Conservation (phyloP, 2,797 vertebrate species). For the Amblyopsis hoosieri region DNA sequence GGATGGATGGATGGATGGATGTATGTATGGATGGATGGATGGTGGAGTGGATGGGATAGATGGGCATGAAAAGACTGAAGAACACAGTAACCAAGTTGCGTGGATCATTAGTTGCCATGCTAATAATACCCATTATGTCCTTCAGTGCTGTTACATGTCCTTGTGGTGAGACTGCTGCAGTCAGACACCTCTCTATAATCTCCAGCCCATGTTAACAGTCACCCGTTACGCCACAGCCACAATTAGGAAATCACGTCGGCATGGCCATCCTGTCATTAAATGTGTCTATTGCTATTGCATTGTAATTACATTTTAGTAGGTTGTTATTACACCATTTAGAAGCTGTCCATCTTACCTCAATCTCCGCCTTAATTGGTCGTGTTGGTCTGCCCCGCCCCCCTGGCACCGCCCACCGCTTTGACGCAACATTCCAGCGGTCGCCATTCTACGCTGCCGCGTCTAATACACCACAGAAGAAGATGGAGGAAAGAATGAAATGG, state of each 20-base stretch:
- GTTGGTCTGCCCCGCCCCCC: slow-evolving; percentile 68
- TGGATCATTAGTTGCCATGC: slow-evolving; percentile 42
- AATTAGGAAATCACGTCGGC: slow-evolving; percentile 76
- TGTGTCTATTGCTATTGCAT: slow-evolving; percentile 78
- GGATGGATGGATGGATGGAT: slow-evolving; percentile 31
- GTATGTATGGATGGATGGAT: slow-evolving; percentile 30
- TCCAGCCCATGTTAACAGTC: slow-evolving; percentile 77
- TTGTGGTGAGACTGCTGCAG: slow-evolving; percentile 65
- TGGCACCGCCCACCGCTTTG: slow-evolving; percentile 65
- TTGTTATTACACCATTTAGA: slow-evolving; percentile 78
- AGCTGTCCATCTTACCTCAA: slow-evolving; percentile 78
- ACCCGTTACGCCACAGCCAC: slow-evolving; percentile 68
- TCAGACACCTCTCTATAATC: slow-evolving; percentile 78
- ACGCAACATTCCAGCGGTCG: slow-evolving; percentile 75
- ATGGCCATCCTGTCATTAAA: slow-evolving; percentile 76
- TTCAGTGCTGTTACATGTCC: slow-evolving; percentile 57
- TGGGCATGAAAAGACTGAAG: neutral
- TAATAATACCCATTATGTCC: slow-evolving; percentile 39
- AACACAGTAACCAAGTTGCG: neutral
- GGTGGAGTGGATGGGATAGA: slow-evolving; percentile 8
- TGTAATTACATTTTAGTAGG: slow-evolving; percentile 79
- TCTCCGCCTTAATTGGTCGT: slow-evolving; percentile 81
- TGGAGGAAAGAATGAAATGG: slow-evolving; percentile 17
- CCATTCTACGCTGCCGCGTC: slow-evolving; percentile 71
- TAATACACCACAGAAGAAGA: slow-evolving; percentile 66